A percentile compares a stretch with the other conserved stretches of the same genome.
These are phyloP conservation scores for Tonatia bakeri DNA, from an alignment of 2,113 vertebrate species.

Conservation along the genomic window DNA sequence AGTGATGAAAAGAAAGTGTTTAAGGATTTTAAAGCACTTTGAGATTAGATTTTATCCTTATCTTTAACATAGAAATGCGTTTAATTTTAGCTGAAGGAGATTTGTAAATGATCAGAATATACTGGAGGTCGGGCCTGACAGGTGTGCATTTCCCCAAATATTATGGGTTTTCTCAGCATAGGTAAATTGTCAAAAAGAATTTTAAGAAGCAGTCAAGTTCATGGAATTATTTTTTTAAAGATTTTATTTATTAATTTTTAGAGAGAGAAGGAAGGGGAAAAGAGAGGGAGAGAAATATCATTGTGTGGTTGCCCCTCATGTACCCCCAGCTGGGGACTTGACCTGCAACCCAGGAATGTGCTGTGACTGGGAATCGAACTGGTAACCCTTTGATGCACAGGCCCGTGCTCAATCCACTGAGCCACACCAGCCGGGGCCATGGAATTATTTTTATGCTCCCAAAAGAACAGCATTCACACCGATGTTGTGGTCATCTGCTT, in stretches of 20 bases:
- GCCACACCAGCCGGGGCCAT: too few relatives aligned
- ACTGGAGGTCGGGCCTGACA: neutral
- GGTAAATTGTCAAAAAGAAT: neutral
- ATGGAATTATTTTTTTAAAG: neutral
- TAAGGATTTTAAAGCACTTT: neutral
- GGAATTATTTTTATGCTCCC: neutral
- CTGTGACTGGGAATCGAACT: too few relatives aligned
- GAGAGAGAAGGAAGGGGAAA: too few relatives aligned
- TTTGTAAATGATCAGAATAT: neutral
- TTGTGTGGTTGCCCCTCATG: too few relatives aligned
- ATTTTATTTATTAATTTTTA: too few relatives aligned
- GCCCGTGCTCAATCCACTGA: too few relatives aligned
- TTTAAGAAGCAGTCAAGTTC: neutral
- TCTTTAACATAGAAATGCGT: neutral
- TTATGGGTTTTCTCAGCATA: neutral
- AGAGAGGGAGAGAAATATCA: too few relatives aligned
- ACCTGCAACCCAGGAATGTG: too few relatives aligned
- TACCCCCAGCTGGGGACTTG: too few relatives aligned
- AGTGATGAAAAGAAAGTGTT: neutral
- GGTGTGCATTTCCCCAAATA: neutral
- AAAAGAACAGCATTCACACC: neutral
- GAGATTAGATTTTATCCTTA: neutral
- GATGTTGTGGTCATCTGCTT: neutral
- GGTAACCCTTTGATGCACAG: too few relatives aligned
- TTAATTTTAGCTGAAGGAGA: neutral